Percentiles rank a stretch among this genome's conserved stretches.
Conservation (phyloP, 1,140 invertebrate genomes). For the Acromyrmex echinatior region DNA sequence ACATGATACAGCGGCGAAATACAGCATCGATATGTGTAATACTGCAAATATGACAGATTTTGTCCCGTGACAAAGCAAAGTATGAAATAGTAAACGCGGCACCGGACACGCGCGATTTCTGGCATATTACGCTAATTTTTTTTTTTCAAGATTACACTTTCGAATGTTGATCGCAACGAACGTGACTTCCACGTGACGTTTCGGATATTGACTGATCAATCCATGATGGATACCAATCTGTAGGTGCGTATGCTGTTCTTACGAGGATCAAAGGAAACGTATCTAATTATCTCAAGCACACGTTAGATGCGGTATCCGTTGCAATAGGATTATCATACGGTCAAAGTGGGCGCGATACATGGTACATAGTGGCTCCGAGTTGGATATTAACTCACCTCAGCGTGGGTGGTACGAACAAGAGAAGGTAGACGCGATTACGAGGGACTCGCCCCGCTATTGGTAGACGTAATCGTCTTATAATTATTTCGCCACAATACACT, state of each 20-base stretch:
- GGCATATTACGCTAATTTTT: neutral
- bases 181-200: constrained; percentile 13
- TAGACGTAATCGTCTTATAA: constrained; percentile 55
- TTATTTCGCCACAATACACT: constrained; percentile 35
- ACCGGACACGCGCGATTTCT: too few species aligned
- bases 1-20: neutral
- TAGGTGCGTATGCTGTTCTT: constrained; percentile 46
- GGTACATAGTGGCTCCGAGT: constrained; percentile 29
- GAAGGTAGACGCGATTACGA: constrained; percentile 35
- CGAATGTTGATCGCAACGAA: neutral
- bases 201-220: constrained; percentile 25
- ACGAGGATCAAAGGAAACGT: constrained; percentile 57
- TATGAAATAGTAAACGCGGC: constrained; percentile 1
- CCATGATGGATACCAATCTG: constrained; percentile 18
- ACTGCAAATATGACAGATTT: constrained; percentile 26
- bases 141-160: neutral
- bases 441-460: constrained; percentile 33
- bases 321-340: constrained; percentile 58
- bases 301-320: constrained; percentile 34
- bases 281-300: constrained; percentile 58
- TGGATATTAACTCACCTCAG: constrained; percentile 48
- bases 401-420: constrained; percentile 16
- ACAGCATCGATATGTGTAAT: constrained; percentile 1
- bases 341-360: constrained; percentile 47
- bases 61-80: neutral